A percentile compares a stretch with the other conserved stretches of the same genome.
phyloP scores from a whole-genome alignment of 2,797 vertebrate species.

The Leptodactylus fallax region DNA sequence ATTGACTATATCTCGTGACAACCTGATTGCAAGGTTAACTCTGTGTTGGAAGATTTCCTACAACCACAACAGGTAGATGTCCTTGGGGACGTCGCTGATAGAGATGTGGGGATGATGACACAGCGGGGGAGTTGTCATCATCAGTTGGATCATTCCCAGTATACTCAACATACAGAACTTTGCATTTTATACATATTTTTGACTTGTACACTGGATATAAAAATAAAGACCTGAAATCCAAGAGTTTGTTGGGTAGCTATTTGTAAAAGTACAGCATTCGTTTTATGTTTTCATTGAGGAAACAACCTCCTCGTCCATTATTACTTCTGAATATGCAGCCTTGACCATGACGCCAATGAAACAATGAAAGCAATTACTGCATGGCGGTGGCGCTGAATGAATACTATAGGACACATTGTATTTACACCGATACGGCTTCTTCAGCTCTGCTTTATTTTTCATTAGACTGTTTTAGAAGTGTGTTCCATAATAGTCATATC shows the following conservation, averaged over 20 bases:
- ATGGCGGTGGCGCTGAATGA: neutral
- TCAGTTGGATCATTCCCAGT: neutral
- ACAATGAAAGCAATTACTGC: neutral
- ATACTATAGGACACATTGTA: neutral
- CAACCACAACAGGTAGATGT: neutral
- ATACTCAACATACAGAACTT: neutral
- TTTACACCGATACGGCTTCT: neutral
- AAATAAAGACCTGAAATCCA: neutral
- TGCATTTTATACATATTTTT: neutral
- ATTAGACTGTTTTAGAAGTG: neutral
- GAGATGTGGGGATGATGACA: neutral
- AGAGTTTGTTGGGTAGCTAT: neutral
- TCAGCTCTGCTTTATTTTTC: neutral
- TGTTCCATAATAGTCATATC: neutral
- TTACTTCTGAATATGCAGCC: neutral
- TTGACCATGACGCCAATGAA: constrained; percentile 17
- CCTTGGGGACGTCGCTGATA: neutral
- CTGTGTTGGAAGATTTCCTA: neutral
- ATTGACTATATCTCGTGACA: constrained; percentile 2
- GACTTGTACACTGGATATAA: neutral
- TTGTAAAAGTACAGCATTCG: neutral
- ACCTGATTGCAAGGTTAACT: constrained; percentile 30
- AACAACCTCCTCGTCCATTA: neutral
- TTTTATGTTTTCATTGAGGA: neutral
- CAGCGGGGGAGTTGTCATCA: constrained; percentile 10